phyloP scores from a whole-genome alignment of 2,113 vertebrate genomes.

The Semnopithecus entellus region DNA sequence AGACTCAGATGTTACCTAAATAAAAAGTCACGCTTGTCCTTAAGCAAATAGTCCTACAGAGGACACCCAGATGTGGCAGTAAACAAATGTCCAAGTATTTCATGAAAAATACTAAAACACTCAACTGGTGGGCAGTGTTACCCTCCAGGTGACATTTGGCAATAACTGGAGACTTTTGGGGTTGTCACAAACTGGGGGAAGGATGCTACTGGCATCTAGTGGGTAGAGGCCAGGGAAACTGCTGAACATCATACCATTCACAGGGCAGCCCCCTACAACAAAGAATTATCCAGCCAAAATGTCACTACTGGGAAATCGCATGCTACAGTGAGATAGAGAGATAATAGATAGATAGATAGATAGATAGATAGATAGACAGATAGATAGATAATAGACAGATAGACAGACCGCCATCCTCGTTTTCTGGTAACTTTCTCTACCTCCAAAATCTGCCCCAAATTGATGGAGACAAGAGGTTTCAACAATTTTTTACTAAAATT shows the following conservation, averaged over 20 bases:
- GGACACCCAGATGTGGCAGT: not conserved
- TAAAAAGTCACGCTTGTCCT: not conserved
- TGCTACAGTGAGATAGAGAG: accelerated
- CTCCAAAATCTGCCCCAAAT: not conserved
- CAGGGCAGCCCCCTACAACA: not conserved
- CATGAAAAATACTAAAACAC: not conserved
- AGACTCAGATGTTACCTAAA: not conserved
- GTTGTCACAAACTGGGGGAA: not conserved
- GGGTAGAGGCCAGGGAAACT: not conserved
- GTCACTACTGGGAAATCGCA: not conserved
- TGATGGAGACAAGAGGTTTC: not conserved
- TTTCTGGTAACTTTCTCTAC: not conserved
- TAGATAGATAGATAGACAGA: not conserved
- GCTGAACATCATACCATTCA: too few species aligned
- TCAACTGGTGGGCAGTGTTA: not conserved
- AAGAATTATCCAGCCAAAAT: not conserved
- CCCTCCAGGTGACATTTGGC: not conserved
- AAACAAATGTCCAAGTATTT: not conserved
- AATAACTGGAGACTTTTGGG: not conserved
- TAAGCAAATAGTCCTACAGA: not conserved
- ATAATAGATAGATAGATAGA: not conserved
- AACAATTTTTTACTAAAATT: not conserved
- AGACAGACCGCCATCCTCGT: not conserved
- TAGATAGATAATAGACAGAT: not conserved
- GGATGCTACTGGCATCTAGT: not conserved